Conservation (phyloP, 2,797 vertebrate genomes). For the Manis javanica region DNA sequence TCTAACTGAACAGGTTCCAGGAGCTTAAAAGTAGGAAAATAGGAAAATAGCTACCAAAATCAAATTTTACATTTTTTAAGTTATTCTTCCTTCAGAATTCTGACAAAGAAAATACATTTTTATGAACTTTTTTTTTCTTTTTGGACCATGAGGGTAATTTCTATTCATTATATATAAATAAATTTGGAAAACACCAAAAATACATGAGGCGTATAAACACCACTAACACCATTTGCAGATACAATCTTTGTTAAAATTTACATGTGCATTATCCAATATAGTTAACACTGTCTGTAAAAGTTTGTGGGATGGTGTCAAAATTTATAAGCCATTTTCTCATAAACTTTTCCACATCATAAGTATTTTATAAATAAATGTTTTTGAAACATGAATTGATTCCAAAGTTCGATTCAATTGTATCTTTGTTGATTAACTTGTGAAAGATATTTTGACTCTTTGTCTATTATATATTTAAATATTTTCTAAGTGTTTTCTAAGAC, state of each 20-base stretch:
- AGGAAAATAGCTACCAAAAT: background rate
- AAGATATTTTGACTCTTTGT: background rate
- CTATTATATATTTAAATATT: background rate
- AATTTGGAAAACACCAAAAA: background rate
- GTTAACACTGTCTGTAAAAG: background rate
- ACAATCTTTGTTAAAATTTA: background rate
- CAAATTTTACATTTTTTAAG: background rate
- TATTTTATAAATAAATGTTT: background rate
- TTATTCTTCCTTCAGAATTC: background rate
- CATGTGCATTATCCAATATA: background rate
- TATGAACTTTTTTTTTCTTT: background rate
- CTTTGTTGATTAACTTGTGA: background rate
- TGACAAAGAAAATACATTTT: background rate
- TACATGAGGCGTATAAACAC: background rate
- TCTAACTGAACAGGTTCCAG: background rate
- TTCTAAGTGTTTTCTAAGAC: background rate
- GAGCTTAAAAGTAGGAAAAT: background rate
- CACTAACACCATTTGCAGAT: background rate
- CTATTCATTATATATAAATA: background rate
- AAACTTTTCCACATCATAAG: background rate
- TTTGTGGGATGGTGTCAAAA: background rate
- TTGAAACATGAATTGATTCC: background rate
- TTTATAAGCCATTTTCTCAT: background rate
- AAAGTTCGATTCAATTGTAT: background rate
- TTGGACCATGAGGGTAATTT: background rate